A percentile compares a stretch with the other conserved stretches of the same genome.
Conservation (phyloP, 2,797 vertebrate genomes). For the Hemitrygon akajei region DNA sequence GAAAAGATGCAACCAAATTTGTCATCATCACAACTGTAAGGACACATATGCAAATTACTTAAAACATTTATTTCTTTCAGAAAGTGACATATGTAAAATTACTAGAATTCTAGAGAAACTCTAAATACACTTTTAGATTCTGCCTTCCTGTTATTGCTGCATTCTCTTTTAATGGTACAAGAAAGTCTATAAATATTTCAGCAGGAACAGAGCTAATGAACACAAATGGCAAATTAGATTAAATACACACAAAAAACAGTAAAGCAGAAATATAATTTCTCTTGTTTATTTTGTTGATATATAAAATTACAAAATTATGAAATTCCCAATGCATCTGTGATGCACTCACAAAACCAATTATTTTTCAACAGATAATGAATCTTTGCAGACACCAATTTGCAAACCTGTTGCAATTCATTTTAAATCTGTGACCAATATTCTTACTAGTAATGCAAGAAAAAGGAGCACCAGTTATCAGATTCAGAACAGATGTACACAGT, state of each 20-base stretch:
- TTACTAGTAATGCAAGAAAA: neutral
- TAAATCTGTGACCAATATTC: neutral
- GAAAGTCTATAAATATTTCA: neutral
- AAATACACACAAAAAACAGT: neutral
- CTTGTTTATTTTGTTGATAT: constrained; percentile 21
- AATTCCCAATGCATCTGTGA: constrained; percentile 5
- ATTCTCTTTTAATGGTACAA: neutral
- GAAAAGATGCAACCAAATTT: neutral
- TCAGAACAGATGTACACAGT: neutral
- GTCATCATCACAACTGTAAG: neutral
- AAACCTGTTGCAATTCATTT: constrained; percentile 21
- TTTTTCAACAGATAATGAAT: neutral
- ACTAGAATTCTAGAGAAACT: neutral
- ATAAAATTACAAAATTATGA: constrained; percentile 31
- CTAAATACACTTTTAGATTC: neutral
- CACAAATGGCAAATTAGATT: neutral
- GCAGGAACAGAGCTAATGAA: neutral
- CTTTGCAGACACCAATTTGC: neutral
- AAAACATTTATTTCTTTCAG: neutral
- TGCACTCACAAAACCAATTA: neutral
- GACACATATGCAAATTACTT: neutral
- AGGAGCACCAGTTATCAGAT: neutral
- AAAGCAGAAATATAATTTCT: neutral
- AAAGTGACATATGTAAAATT: neutral
- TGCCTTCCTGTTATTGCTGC: neutral